Evolutionary conservation across 2,797 vertebrate species (phyloP), one percentile per base, ranked within the genome.

Genomic region (Amphiprion clarkii): DNA sequence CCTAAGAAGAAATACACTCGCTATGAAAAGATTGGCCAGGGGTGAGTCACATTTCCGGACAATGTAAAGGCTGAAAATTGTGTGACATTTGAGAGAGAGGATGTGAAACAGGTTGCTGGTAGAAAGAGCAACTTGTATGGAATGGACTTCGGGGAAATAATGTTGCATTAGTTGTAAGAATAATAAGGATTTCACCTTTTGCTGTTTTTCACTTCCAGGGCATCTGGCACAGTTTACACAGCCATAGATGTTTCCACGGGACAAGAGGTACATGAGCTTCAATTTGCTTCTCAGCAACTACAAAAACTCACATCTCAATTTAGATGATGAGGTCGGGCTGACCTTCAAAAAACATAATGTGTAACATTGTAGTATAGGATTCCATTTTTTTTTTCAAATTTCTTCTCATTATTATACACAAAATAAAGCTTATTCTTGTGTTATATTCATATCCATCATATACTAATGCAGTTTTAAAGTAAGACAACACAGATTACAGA

Each of bases 1-100:
- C 98, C 98, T 10, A 99, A 99, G 95, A 99, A 99, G 94, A 99
- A 99, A 90, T 99, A 99, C 74, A 99, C 97, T 74, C 95, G 97
- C 95, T 99, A 96, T 3, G 98, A 99, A 91, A 99, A 99, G 94
- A 99, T 99, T 0, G 98, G 98, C 55, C 98, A 99, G 81, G 98
- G 98, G 98, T 99, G 90, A 98, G 97, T 95, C 51, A 17, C 2
- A 40, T 9, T 31, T 65, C 1, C 23, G 12, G 4, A 3, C n/a
- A 2, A n/a, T 11, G 13, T 64, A 1, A 57, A 57, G 1, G 25
- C 16, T 31, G 6, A 57, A 56, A 33, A 21, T 19, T 16, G 3
- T 23, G 17, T 19, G 56, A 44, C 10, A 54, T 55, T 42, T 66
- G 21, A 55, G 17, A 33, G 17, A 27, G 16, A 59, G 17, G 1